Evolutionary conservation across 2,113 vertebrate genomes (phyloP), one percentile per base, ranked within the genome.

Genomic region (Antechinus flavipes): DNA sequence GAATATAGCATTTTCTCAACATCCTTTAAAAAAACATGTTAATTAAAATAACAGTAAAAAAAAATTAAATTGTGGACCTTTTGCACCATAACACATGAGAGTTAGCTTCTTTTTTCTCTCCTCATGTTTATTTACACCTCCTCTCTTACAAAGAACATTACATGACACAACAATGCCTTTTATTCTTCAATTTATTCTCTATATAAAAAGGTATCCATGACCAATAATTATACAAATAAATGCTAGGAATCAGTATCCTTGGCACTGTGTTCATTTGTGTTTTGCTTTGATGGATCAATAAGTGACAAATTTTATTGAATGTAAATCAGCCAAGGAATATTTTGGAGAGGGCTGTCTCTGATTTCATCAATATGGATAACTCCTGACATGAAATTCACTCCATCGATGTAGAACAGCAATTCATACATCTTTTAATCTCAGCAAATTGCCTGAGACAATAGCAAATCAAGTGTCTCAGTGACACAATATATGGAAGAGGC

Each of bases 241-340:
- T 97, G 91, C 50, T 11, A 11, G 56, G 49, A 95, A 97, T 84
- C 30, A 54, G 47, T 91, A 96, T 97, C 84, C 96, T 96, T 90
- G 93, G 94, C 10, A 91, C 24, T 91, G 23, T 22, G 93, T 93
- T 93, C 94, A 55, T 56, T 92, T 97, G 96, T 24, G 76, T 92
- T 94, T 54, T 94, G 91, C 95, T 96, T 91, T 91, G 94, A 96
- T 68, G 95, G 91, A 58, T 97, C 98, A 92, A 94, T 95, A 96
- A 95, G 58, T 90, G 11, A 61, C 30, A 27, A 94, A 52, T 93
- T 61, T 94, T 92, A 95, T 92, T 35, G 50, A n/a, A 95, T 46
- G 96, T 91, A 96, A 93, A 96, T 95, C 56, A 50, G 91, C 30
- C 35, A 92, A 76, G 58, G 35, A 12, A 76, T 19, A 19, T n/a